Evolutionary conservation across 92 coral and sea anemone genomes (phyloP), one percentile per base, ranked within the genome.

Genomic region (Palythoa grandis): DNA sequence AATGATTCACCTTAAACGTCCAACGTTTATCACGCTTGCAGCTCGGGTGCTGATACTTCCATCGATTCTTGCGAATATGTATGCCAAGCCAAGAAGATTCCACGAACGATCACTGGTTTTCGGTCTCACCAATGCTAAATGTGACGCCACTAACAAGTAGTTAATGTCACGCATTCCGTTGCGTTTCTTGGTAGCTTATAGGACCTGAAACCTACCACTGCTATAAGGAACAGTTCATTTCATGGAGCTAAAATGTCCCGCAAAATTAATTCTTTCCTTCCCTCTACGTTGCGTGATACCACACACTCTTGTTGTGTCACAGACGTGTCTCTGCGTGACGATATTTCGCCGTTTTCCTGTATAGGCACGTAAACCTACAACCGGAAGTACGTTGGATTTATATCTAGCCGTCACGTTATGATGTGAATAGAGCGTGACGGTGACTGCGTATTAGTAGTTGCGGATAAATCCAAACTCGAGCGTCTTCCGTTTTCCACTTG

Each of bases 381-480:
- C 43, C 13, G 39, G 37, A 69, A 69, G 19, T 16, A 29, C 47
- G 4, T 37, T 7, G 6, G 17, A 13, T 76, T 29, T 54, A 76
- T 76, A 11, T 74, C 43, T 38, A 11, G 68, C 13, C 37, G 40
- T 66, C 43, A 80, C 66, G 75, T 66, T 24, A 65, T 79, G 16
- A 80, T 80, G 75, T 80, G 85, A 65, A 80, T 80, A 16, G 85
- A 63, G 52, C 85, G 85, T 19, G 75, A 70, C 38, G 85, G 85
- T 20, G 85, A 80, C 3, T 68, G 53, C 29, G 38, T 73, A 43
- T 80, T 80, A 1, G 74, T 20, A 69, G 10, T 69, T 11, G 74
- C 39, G 35, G 65, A 48, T 3, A 65, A 63, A 63, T 80, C 85
- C 53, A 80, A 47, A 22, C 70, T 66, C n/a, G 85, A 80, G 13